These are phyloP conservation scores for Autographa pulchrina DNA, from an alignment of 2,888 invertebrate species.

Conservation along the genomic window DNA sequence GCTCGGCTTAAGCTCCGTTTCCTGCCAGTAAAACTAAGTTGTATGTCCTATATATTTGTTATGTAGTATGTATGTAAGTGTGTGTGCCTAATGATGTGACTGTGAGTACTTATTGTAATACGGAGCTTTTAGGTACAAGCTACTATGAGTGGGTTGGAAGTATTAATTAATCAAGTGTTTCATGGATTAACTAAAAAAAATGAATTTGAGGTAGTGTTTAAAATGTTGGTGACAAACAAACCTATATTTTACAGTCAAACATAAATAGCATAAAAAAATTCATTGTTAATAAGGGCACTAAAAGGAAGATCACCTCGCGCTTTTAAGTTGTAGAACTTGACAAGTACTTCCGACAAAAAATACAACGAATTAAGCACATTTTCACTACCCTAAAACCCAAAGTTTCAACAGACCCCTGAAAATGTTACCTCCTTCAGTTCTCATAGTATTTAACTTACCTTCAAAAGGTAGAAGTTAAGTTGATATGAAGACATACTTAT, in stretches of 20 bases:
- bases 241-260: too few relatives aligned
- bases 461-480: slow-evolving; percentile 11
- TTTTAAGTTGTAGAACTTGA: too few relatives aligned
- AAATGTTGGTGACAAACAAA: too few relatives aligned
- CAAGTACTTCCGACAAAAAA: too few relatives aligned
- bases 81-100: background rate
- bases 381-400: background rate
- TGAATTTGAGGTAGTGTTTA: too few relatives aligned
- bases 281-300: too few relatives aligned
- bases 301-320: too few relatives aligned
- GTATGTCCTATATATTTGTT: background rate
- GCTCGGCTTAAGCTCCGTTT: slow-evolving; percentile 4
- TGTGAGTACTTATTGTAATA: background rate
- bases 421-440: background rate
- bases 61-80: background rate
- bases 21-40: slow-evolving; percentile 4
- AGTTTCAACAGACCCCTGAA: background rate
- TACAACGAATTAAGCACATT: background rate
- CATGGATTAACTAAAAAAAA: too few relatives aligned
- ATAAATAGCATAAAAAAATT: too few relatives aligned
- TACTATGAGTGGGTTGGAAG: background rate
- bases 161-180: too few relatives aligned
- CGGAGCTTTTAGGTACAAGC: background rate
- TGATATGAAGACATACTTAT: slow-evolving; percentile 25
- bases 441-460: background rate